Percentiles rank a stretch among this genome's conserved stretches.
Conservation (phyloP, 2,797 vertebrate genomes). For the Oryzias dopingdopingensis region DNA sequence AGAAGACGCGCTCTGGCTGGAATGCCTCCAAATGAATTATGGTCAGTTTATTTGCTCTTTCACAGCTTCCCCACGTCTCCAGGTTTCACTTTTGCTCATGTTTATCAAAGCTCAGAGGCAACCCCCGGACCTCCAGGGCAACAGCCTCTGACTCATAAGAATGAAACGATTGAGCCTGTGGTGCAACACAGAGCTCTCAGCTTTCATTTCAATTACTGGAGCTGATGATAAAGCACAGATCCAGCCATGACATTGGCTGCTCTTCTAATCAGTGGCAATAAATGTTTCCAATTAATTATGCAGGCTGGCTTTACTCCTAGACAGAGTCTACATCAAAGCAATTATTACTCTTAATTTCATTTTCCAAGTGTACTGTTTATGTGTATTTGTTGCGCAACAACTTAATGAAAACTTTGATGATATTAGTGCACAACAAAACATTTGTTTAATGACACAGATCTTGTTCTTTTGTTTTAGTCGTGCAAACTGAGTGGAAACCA, state of each 20-base stretch:
- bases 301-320: constrained; percentile 34
- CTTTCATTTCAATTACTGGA: constrained; percentile 66
- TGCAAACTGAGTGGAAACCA: background rate
- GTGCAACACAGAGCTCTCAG: constrained; percentile 29
- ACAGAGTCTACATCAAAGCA: constrained; percentile 41
- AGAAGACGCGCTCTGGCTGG: constrained; percentile 30
- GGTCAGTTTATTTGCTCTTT: constrained; percentile 33
- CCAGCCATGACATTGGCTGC: constrained; percentile 54
- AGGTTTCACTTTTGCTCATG: constrained; percentile 18
- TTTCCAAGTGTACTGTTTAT: constrained; percentile 29
- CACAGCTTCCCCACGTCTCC: constrained; percentile 29
- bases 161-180: constrained; percentile 37
- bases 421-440: constrained; percentile 8
- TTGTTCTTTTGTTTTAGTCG: constrained; percentile 26
- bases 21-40: constrained; percentile 64
- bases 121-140: constrained; percentile 29
- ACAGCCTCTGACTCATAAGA: constrained; percentile 33
- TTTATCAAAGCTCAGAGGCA: constrained; percentile 30
- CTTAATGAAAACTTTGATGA: constrained; percentile 33
- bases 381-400: constrained; percentile 44
- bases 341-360: constrained; percentile 52
- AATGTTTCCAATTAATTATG: constrained; percentile 61
- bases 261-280: constrained; percentile 58
- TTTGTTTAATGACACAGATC: constrained; percentile 5
- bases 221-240: constrained; percentile 61